Evolutionary conservation across 1,140 invertebrate species (phyloP).

Genomic region (Spodoptera litura): DNA sequence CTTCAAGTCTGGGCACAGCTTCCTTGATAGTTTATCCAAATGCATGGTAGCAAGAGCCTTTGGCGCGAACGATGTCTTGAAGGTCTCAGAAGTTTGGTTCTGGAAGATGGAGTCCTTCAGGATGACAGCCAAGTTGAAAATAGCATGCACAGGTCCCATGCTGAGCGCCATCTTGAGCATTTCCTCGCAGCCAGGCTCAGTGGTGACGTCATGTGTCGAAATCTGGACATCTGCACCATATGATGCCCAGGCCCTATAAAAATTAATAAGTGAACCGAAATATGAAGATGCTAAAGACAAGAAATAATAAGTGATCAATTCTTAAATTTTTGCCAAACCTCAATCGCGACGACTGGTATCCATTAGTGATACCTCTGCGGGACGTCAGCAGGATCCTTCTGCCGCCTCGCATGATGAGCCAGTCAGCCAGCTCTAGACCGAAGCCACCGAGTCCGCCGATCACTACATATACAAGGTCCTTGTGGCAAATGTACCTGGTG

Average conservation of each 20-base stretch:
- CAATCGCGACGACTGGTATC: slow-evolving; percentile 91
- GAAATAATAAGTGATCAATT: too few species aligned
- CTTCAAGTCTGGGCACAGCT: slow-evolving; percentile 86
- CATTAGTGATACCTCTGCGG: slow-evolving; percentile 91
- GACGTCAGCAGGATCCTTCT: slow-evolving; percentile 93
- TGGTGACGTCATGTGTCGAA: slow-evolving; percentile 89
- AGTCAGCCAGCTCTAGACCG: slow-evolving; percentile 95
- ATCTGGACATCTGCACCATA: slow-evolving; percentile 89
- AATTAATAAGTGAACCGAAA: too few species aligned
- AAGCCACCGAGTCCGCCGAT: slow-evolving; percentile 95
- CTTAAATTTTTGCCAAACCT: slow-evolving; percentile 62
- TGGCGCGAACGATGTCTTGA: slow-evolving; percentile 86
- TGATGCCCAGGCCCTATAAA: slow-evolving; percentile 87
- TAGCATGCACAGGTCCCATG: slow-evolving; percentile 91
- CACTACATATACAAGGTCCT: slow-evolving; percentile 86
- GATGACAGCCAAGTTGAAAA: slow-evolving; percentile 94
- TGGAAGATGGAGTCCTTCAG: slow-evolving; percentile 88
- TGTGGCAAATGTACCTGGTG: slow-evolving; percentile 80
- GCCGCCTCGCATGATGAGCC: slow-evolving; percentile 93
- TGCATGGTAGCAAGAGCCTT: slow-evolving; percentile 88
- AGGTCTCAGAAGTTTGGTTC: slow-evolving; percentile 88
- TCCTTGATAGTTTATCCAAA: slow-evolving; percentile 87
- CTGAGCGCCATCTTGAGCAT: slow-evolving; percentile 88
- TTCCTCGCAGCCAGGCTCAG: slow-evolving; percentile 86
- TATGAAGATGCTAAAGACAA: too few species aligned